A percentile compares a stretch with the other conserved stretches of the same genome.
Evolutionary conservation across 2,888 invertebrate genomes (phyloP).

Genomic region (Epicampocera succincta): DNA sequence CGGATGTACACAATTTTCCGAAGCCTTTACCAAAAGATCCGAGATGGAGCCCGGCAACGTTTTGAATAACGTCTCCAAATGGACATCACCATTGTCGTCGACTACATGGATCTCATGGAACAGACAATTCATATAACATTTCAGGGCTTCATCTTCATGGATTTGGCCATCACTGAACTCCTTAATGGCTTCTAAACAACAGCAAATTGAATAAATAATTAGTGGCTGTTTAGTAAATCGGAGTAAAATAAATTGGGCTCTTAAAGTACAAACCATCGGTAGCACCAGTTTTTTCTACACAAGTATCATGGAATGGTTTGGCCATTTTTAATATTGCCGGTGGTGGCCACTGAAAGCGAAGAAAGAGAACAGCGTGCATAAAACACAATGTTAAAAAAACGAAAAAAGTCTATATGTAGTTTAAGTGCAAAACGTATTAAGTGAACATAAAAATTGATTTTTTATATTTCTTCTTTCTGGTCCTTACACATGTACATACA

Average conservation of each 20-base stretch:
- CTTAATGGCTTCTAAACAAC: slow-evolving; percentile 77
- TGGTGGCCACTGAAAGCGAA: slow-evolving; percentile 78
- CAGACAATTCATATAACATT: slow-evolving; percentile 81
- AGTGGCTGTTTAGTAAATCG: slow-evolving; percentile 15
- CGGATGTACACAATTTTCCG: slow-evolving; percentile 78
- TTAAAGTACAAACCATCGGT: slow-evolving; percentile 75
- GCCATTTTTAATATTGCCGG: slow-evolving; percentile 77
- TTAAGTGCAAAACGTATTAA: slow-evolving; percentile 22
- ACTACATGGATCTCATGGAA: slow-evolving; percentile 80
- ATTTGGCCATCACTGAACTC: slow-evolving; percentile 81
- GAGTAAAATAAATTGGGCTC: slow-evolving; percentile 33
- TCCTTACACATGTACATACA: neutral
- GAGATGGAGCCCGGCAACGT: slow-evolving; percentile 76
- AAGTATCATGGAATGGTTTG: slow-evolving; percentile 78
- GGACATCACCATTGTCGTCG: slow-evolving; percentile 80
- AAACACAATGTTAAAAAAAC: slow-evolving; percentile 27
- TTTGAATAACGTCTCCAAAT: slow-evolving; percentile 77
- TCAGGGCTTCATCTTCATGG: slow-evolving; percentile 80
- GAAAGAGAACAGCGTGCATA: slow-evolving; percentile 20
- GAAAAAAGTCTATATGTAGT: neutral
- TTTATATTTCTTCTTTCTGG: neutral
- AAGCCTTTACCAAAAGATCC: slow-evolving; percentile 77
- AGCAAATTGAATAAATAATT: slow-evolving; percentile 1
- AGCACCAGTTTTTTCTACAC: slow-evolving; percentile 79
- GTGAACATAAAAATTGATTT: slow-evolving; percentile 45